phyloP scores from a whole-genome alignment of 2,797 vertebrate species.

The Hapalemur alaotrensis region DNA sequence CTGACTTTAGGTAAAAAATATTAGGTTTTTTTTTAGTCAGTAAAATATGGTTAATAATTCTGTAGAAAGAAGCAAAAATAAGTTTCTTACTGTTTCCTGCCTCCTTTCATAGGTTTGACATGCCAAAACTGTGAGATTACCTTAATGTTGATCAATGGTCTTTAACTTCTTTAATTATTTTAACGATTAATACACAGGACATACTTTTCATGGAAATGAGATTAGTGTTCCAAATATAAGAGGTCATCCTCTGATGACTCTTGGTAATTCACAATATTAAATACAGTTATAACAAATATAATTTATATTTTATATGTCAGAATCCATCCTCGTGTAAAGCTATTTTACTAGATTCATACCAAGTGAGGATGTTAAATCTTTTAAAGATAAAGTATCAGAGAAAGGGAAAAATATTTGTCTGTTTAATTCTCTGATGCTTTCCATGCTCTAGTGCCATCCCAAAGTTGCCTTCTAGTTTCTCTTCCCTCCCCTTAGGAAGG shows the following conservation, averaged over 20 bases:
- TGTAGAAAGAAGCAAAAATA: constrained; percentile 13
- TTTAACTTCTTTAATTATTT: neutral
- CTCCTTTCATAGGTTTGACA: neutral
- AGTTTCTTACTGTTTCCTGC: constrained; percentile 12
- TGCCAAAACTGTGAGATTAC: constrained; percentile 15
- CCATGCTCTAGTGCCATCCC: neutral
- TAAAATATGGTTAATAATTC: constrained; percentile 20
- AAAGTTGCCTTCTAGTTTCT: neutral
- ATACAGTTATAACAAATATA: constrained; percentile 26
- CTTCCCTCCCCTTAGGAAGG: neutral
- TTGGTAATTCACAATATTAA: constrained; percentile 16
- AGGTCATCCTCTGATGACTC: constrained; percentile 8
- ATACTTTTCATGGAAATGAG: constrained; percentile 39
- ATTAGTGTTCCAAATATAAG: constrained; percentile 38
- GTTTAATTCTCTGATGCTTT: neutral
- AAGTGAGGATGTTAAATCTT: neutral
- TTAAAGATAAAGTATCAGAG: constrained; percentile 23
- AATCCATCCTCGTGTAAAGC: constrained; percentile 5
- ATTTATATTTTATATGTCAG: constrained; percentile 44
- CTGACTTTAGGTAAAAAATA: constrained; percentile 4
- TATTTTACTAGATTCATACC: neutral
- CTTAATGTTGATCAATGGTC: neutral
- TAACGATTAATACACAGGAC: constrained; percentile 28
- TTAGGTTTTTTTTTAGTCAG: neutral
- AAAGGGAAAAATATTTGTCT: neutral